These are phyloP conservation scores for Cyprinodon brontotheroides DNA, from an alignment of 2,113 vertebrate species.

Conservation along the genomic window DNA sequence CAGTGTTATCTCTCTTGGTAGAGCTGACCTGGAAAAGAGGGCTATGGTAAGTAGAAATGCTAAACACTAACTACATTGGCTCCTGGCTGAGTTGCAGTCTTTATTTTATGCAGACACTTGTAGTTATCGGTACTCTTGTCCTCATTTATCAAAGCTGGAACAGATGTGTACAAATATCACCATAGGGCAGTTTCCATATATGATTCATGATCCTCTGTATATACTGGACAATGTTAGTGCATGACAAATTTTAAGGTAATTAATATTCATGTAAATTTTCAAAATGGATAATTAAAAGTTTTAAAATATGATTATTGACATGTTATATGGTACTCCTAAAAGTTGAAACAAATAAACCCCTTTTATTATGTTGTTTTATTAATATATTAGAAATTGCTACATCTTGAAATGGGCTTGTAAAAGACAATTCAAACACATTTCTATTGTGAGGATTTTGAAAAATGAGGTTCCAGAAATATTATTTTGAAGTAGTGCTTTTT, in stretches of 20 bases:
- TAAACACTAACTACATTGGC: neutral
- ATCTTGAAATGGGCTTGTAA: neutral
- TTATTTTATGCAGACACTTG: neutral
- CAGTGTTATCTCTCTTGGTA: slow-evolving; percentile 91
- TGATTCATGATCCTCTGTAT: neutral
- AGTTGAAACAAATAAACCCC: neutral
- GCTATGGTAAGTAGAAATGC: slow-evolving; percentile 80
- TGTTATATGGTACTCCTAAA: neutral
- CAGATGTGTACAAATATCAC: neutral
- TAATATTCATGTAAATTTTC: neutral
- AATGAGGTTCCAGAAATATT: neutral
- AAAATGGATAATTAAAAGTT: neutral
- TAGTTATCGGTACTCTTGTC: neutral
- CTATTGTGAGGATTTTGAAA: neutral
- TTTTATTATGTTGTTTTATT: neutral
- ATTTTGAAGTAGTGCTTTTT: neutral
- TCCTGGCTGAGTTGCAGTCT: neutral
- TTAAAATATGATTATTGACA: neutral
- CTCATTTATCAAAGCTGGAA: neutral
- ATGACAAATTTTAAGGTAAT: neutral
- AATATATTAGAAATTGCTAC: neutral
- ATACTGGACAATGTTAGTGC: neutral
- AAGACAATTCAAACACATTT: neutral
- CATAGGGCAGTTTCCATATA: neutral
- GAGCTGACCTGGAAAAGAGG: slow-evolving; percentile 85